Percentiles rank a stretch among this genome's conserved stretches.
Evolutionary conservation across 64 coral and sea anemone species (phyloP).

Genomic region (Orbicella faveolata): DNA sequence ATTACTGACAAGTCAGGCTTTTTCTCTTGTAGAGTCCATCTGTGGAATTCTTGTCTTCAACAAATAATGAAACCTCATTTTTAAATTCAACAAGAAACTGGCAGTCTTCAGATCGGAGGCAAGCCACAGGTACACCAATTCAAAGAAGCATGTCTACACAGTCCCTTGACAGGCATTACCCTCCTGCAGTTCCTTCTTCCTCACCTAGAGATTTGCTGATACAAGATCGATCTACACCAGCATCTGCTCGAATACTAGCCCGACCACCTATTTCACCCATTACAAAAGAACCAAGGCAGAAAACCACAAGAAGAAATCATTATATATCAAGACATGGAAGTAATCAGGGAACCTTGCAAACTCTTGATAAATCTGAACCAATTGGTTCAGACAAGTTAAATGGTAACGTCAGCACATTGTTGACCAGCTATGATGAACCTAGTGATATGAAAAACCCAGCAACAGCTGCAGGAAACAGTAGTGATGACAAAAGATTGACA

Average conservation of each 20-base stretch:
- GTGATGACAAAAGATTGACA: background rate
- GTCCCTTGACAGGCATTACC: background rate
- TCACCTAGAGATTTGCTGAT: background rate
- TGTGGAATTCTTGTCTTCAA: constrained; percentile 7
- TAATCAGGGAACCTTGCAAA: background rate
- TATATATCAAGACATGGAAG: background rate
- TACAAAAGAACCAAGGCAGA: background rate
- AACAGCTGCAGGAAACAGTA: background rate
- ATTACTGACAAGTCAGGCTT: background rate
- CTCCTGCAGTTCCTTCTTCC: background rate
- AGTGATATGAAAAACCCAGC: background rate
- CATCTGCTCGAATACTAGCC: background rate
- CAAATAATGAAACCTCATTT: background rate
- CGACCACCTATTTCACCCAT: constrained; percentile 23
- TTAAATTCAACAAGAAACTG: constrained; percentile 14
- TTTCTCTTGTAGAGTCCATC: constrained; percentile 19
- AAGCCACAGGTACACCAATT: constrained; percentile 1
- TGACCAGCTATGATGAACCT: background rate
- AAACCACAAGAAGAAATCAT: background rate
- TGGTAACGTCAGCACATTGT: constrained; percentile 12
- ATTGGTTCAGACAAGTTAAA: background rate
- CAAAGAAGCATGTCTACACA: constrained; percentile 15
- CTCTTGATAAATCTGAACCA: background rate
- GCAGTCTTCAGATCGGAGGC: background rate
- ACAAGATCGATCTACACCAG: background rate